Evolutionary conservation across 2,797 vertebrate genomes (phyloP).

Genomic region (Sebastes kiyomatsui): DNA sequence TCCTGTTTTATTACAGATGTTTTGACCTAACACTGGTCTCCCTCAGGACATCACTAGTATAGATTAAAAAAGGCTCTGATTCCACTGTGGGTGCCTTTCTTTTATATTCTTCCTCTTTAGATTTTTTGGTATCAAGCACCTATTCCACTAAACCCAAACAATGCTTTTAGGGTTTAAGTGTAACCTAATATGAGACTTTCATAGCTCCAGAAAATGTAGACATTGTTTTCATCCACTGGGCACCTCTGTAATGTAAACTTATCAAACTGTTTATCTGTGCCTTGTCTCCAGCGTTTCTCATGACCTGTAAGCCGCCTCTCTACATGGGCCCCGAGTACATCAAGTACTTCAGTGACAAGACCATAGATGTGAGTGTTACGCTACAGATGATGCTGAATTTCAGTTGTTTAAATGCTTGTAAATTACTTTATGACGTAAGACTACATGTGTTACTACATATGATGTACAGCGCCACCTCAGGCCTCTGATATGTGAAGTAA

Average conservation of each 20-base stretch:
- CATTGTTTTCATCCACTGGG: not conserved
- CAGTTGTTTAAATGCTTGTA: not conserved
- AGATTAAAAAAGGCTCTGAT: not conserved
- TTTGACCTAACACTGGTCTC: not conserved
- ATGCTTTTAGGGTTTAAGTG: not conserved
- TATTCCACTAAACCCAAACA: not conserved
- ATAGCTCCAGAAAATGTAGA: not conserved
- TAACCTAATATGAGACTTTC: not conserved
- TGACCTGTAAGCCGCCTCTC: constrained; percentile 94
- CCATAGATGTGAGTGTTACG: constrained; percentile 89
- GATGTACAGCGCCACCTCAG: not conserved
- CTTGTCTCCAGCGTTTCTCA: constrained; percentile 87
- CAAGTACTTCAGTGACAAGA: constrained; percentile 95
- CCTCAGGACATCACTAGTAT: not conserved
- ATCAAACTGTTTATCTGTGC: not conserved
- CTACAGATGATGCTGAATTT: not conserved
- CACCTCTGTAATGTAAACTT: not conserved
- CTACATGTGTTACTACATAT: not conserved
- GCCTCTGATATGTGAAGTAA: not conserved
- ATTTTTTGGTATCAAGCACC: not conserved
- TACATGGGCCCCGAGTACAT: constrained; percentile 97
- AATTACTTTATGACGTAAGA: not conserved
- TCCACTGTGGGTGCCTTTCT: not conserved
- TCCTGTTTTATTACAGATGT: not conserved
- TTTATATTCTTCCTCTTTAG: not conserved